These are phyloP conservation scores for Drosophila neotestacea DNA, from an alignment of 2,888 invertebrate genomes.

Conservation along the genomic window DNA sequence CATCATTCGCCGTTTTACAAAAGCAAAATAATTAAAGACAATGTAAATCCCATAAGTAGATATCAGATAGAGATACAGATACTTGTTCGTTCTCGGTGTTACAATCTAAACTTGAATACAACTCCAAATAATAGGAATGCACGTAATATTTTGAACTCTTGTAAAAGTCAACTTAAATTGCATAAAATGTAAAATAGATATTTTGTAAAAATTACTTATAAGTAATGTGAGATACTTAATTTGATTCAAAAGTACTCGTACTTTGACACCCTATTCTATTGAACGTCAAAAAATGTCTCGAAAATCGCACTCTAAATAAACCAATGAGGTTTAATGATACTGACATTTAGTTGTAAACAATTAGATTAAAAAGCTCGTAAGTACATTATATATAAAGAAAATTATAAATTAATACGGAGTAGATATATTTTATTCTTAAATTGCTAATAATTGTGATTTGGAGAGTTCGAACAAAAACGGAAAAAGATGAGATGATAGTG, in stretches of 20 bases:
- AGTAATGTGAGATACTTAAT: constrained; percentile 53
- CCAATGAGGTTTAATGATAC: constrained; percentile 28
- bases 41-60: constrained; percentile 60
- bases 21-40: constrained; percentile 21
- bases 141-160: constrained; percentile 26
- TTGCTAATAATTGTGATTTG: constrained; percentile 83
- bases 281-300: constrained; percentile 18
- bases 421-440: constrained; percentile 80
- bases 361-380: constrained; percentile 61
- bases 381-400: constrained; percentile 49
- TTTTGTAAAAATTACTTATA: constrained; percentile 50
- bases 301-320: constrained; percentile 25
- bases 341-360: constrained; percentile 63
- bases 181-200: constrained; percentile 69
- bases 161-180: constrained; percentile 51
- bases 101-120: constrained; percentile 52
- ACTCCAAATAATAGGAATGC: constrained; percentile 18
- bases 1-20: constrained; percentile 14
- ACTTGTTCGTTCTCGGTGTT: constrained; percentile 76
- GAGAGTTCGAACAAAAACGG: constrained; percentile 73
- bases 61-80: constrained; percentile 34
- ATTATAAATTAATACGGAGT: constrained; percentile 57
- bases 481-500: constrained; percentile 24
- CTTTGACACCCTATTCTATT: constrained; percentile 7
- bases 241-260: constrained; percentile 13